Percentiles rank a stretch among this genome's conserved stretches.
Evolutionary conservation across 2,888 invertebrate species (phyloP).

Genomic region (Drosophila longiperda): DNA sequence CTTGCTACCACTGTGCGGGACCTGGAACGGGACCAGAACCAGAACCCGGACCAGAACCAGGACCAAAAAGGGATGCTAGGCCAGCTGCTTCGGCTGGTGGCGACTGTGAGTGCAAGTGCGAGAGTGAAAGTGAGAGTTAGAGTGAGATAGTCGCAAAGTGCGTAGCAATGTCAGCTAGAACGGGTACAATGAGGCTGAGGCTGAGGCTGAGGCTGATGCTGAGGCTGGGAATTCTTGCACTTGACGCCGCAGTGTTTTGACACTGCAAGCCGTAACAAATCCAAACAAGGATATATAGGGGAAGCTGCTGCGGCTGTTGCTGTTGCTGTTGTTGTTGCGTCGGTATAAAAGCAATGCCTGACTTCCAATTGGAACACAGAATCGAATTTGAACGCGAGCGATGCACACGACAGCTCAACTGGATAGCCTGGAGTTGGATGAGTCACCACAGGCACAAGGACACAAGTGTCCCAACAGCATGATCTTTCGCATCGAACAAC

Average conservation of each 20-base stretch:
- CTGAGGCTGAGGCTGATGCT: slow-evolving; percentile 9
- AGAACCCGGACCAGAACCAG: slow-evolving; percentile 28
- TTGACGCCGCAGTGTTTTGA: slow-evolving; percentile 82
- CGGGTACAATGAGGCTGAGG: slow-evolving; percentile 25
- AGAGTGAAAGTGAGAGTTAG: slow-evolving; percentile 28
- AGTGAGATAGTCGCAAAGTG: slow-evolving; percentile 65
- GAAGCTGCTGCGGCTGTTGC: slow-evolving; percentile 57
- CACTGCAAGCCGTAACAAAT: slow-evolving; percentile 83
- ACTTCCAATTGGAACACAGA: slow-evolving; percentile 83
- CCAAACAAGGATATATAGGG: slow-evolving; percentile 55
- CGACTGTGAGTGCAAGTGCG: slow-evolving; percentile 9
- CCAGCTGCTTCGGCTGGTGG: slow-evolving; percentile 29
- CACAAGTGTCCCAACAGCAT: slow-evolving; percentile 77
- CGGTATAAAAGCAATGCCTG: slow-evolving; percentile 80
- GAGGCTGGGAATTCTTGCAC: slow-evolving; percentile 85
- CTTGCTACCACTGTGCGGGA: slow-evolving; percentile 73
- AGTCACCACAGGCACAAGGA: slow-evolving; percentile 14
- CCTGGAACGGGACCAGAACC: slow-evolving; percentile 32
- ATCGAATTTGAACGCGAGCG: slow-evolving; percentile 77
- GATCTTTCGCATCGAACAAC: slow-evolving; percentile 49
- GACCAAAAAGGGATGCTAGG: slow-evolving; percentile 47
- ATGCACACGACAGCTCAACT: slow-evolving; percentile 75
- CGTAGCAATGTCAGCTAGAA: slow-evolving; percentile 72
- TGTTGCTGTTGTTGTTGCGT: slow-evolving; percentile 6
- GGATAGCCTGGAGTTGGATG: slow-evolving; percentile 61